Conservation (phyloP, 2,113 vertebrate genomes). For the Nettapus auritus region DNA sequence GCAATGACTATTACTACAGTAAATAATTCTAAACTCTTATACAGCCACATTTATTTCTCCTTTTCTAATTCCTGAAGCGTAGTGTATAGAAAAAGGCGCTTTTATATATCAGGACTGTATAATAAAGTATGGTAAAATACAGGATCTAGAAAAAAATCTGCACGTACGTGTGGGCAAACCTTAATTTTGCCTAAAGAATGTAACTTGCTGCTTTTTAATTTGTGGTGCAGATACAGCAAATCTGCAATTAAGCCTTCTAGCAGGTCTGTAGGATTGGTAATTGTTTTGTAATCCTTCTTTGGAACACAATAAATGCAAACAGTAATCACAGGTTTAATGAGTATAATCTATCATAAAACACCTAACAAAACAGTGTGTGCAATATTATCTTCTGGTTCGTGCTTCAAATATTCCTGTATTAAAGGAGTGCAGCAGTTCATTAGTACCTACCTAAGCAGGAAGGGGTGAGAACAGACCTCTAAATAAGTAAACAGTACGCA, state of each 20-base stretch:
- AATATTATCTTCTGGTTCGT: conserved; percentile 15
- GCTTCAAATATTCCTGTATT: conserved; percentile 19
- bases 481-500: neutral
- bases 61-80: neutral
- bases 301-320: conserved; percentile 51
- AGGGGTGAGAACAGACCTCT: neutral
- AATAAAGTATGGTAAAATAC: neutral
- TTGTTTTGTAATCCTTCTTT: conserved; percentile 52
- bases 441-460: neutral
- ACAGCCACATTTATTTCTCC: neutral
- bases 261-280: conserved; percentile 16
- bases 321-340: conserved; percentile 64
- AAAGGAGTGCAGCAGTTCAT: neutral
- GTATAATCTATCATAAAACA: conserved; percentile 50
- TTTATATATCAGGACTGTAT: neutral
- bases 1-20: neutral
- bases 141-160: neutral
- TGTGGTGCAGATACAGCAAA: neutral
- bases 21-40: neutral
- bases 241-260: conserved; percentile 45
- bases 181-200: conserved; percentile 14
- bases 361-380: neutral
- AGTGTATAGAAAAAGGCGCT: neutral
- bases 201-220: conserved; percentile 39
- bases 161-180: neutral